Evolutionary conservation across 2,797 vertebrate genomes (phyloP).

Genomic region (Micromesistius poutassou): DNA sequence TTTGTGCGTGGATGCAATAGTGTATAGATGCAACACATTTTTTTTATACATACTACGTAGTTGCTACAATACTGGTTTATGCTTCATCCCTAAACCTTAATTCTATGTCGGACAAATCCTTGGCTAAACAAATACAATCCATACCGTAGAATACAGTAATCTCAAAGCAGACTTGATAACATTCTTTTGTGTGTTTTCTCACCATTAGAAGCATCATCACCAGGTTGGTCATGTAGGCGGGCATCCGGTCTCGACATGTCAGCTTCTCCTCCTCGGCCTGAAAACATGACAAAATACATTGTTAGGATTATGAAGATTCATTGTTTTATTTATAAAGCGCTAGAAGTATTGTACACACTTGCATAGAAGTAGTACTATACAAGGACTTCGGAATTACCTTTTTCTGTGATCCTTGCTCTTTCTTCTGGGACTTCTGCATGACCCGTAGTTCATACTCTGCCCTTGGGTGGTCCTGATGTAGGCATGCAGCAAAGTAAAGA

Average conservation of each 20-base stretch:
- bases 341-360: not conserved
- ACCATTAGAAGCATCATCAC: slow-evolving; percentile 96
- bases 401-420: slow-evolving; percentile 78
- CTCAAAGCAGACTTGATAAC: not conserved
- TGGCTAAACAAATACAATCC: not conserved
- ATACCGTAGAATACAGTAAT: not conserved
- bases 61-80: no score
- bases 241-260: slow-evolving; percentile 88
- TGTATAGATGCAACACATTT: no score
- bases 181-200: slow-evolving; percentile 41
- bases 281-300: slow-evolving; percentile 8
- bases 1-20: no score
- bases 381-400: slow-evolving; percentile 73
- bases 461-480: slow-evolving; percentile 86
- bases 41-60: no score
- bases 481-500: not conserved
- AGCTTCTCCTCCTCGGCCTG: slow-evolving; percentile 87
- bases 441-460: slow-evolving; percentile 94
- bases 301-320: not conserved
- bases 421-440: slow-evolving; percentile 87
- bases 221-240: slow-evolving; percentile 90
- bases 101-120: no score
- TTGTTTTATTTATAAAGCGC: not conserved
- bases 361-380: no score
- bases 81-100: no score